These are phyloP conservation scores for Xanthia icteritia DNA, from an alignment of 2,888 invertebrate genomes.

Conservation along the genomic window DNA sequence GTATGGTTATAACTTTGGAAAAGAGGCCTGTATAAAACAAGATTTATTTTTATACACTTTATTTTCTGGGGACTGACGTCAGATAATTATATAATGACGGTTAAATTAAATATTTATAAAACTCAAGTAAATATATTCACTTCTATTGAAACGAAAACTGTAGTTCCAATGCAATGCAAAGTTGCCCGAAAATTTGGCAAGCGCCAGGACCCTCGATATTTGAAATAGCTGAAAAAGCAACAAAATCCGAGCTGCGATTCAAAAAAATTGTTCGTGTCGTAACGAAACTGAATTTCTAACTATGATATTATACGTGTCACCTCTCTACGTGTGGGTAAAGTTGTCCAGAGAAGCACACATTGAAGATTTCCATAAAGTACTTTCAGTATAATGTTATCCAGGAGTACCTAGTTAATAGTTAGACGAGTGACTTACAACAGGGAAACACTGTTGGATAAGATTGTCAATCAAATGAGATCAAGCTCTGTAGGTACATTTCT, in stretches of 20 bases:
- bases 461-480: conserved; percentile 2
- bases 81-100: not conserved
- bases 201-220: not conserved
- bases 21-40: not conserved
- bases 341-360: conserved; percentile 38
- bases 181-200: not conserved
- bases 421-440: conserved; percentile 55
- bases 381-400: conserved; percentile 56
- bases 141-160: not conserved
- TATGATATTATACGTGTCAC: conserved; percentile 12
- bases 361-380: conserved; percentile 60
- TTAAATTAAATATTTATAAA: not conserved
- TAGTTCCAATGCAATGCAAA: not conserved
- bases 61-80: not conserved
- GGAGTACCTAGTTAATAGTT: conserved; percentile 62
- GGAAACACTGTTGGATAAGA: conserved; percentile 19
- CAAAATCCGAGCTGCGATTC: not conserved
- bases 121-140: not conserved
- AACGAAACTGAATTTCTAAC: conserved; percentile 28
- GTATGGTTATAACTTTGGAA: no score
- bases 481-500: not conserved
- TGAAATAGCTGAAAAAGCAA: conserved; percentile 2
- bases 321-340: not conserved
- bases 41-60: no score
- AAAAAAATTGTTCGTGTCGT: not conserved